These are phyloP conservation scores for Gila orcuttii DNA, from an alignment of 2,113 vertebrate species.

Conservation along the genomic window DNA sequence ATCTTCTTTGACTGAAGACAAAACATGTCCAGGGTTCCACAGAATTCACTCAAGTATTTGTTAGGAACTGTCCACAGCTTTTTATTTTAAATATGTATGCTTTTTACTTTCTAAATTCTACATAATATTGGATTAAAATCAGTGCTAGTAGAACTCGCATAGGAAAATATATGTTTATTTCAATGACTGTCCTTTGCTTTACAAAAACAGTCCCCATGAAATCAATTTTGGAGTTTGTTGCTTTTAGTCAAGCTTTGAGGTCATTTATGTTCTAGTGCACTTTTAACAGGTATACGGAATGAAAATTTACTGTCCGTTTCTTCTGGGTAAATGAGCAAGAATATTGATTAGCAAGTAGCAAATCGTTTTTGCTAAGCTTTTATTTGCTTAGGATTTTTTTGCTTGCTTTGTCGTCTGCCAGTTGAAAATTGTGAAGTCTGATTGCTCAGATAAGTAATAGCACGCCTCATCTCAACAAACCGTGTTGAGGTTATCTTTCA, in stretches of 20 bases:
- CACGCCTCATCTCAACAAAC: not conserved
- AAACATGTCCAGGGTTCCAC: not conserved
- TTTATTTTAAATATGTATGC: not conserved
- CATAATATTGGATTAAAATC: not conserved
- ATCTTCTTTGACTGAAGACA: not conserved
- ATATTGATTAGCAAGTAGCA: not conserved
- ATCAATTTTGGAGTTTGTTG: not conserved
- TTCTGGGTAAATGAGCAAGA: not conserved
- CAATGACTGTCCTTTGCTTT: not conserved
- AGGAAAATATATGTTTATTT: not conserved
- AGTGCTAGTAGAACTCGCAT: not conserved
- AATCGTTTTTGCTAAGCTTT: not conserved
- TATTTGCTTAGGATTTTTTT: not conserved
- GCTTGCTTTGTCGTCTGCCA: not conserved
- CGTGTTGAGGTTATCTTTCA: not conserved
- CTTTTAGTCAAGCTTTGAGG: not conserved
- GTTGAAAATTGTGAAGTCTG: conserved; percentile 1
- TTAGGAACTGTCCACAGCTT: not conserved
- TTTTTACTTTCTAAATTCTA: not conserved
- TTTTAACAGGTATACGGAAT: not conserved
- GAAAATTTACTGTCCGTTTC: not conserved
- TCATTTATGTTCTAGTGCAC: not conserved
- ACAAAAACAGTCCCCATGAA: not conserved
- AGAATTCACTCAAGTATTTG: not conserved
- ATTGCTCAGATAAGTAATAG: not conserved